Evolutionary conservation across 2,797 vertebrate species (phyloP), one percentile per base, ranked within the genome.

Genomic region (Takifugu rubripes): DNA sequence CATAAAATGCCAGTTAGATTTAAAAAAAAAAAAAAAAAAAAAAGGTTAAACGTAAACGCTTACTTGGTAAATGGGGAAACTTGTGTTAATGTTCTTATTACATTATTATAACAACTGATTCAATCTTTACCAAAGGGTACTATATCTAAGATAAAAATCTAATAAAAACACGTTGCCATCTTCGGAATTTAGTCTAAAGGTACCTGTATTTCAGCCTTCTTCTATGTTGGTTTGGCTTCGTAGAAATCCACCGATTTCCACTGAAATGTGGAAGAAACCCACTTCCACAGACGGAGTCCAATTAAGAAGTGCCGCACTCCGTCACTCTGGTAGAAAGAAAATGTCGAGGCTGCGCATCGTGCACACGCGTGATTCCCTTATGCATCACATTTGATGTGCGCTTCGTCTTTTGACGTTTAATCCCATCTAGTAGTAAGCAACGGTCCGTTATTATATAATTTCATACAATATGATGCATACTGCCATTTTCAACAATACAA

Each of bases 121-220:
- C 15, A 48, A 17, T 31, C 15, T 54, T 67, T 31, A 31, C 45
- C 25, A 64, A 42, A 4, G 7, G 27, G 7, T 29, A 7, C 27
- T 5, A 2, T 33, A 7, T 6, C 25, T 26, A 12, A 8, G 24
- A n/a, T 12, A 47, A 8, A 3, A 5, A 2, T 24, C 24, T n/a
- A 51, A 6, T 17, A 49, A 15, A 14, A 47, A 11, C 11, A 21
- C 5, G 47, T 1, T 10, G 36, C 14, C 11, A 40, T 12, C 36
- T 40, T 40, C 12, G 4, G 7, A 14, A 10, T 40, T 3, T 40
- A 12, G 12, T 40, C 36, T 40, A 14, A 8, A 21, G 3, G 75
- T 66, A 88, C 82, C 84, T 77, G 57, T 46, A 61, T 25, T 70
- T 49, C 72, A n/a, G 52, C 78, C 60, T 57, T 54, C 51, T 56